These are phyloP conservation scores for Neopipo cinnamomea DNA, from an alignment of 2,113 vertebrate species.

Conservation along the genomic window DNA sequence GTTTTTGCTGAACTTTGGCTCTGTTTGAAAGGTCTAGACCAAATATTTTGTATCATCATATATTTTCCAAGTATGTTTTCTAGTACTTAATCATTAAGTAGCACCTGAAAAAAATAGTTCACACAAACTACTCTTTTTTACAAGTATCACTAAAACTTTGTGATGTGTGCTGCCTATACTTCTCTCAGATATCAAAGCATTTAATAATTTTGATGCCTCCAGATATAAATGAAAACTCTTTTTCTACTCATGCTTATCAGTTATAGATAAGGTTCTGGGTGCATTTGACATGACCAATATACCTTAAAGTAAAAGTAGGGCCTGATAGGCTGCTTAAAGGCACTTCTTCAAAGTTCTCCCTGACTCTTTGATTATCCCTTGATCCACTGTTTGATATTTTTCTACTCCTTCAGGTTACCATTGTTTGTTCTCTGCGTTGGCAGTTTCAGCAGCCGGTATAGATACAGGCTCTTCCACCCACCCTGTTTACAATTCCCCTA, in stretches of 20 bases:
- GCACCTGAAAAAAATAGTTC: background rate
- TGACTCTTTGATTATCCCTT: background rate
- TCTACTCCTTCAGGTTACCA: background rate
- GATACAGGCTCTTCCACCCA: background rate
- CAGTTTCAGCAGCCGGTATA: background rate
- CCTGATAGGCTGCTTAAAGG: background rate
- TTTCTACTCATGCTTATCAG: background rate
- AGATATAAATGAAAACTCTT: background rate
- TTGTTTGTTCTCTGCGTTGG: background rate
- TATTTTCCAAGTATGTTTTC: background rate
- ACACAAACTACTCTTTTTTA: background rate
- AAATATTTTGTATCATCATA: background rate
- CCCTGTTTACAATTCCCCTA: background rate
- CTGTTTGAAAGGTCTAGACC: background rate
- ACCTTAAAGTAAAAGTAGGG: background rate
- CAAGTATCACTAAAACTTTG: background rate
- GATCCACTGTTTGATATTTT: background rate
- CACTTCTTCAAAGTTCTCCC: background rate
- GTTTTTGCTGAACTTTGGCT: background rate
- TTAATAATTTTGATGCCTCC: background rate
- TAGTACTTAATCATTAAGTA: background rate
- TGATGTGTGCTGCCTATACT: background rate
- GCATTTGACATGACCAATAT: background rate
- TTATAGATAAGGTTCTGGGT: background rate
- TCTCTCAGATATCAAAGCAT: background rate